Percentiles rank a stretch among this genome's conserved stretches.
Evolutionary conservation across 35 echinoderm and acorn worm species (phyloP).

Genomic region (Apostichopus californicus): DNA sequence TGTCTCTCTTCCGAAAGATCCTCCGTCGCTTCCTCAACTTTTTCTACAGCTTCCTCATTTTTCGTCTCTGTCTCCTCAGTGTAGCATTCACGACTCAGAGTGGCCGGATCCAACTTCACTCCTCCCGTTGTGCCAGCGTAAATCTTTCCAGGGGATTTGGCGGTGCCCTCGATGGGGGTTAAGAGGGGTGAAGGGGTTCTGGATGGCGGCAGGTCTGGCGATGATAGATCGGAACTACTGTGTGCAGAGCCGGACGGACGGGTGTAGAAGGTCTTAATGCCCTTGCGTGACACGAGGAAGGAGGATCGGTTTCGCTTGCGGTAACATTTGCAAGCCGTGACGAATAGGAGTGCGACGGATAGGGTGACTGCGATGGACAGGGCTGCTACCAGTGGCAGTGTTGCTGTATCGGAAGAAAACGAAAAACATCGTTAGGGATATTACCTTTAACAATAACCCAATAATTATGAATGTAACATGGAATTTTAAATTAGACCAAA

Average conservation of each 20-base stretch:
- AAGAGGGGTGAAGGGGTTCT: conserved; percentile 74
- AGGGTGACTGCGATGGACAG: conserved; percentile 70
- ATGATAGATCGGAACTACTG: conserved; percentile 85
- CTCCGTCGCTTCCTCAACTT: conserved; percentile 54
- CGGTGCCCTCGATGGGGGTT: conserved; percentile 65
- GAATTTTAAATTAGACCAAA: too few relatives aligned
- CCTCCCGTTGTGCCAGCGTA: conserved; percentile 71
- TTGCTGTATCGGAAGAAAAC: conserved; percentile 43
- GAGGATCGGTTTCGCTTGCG: conserved; percentile 68
- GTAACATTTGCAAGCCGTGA: conserved; percentile 87
- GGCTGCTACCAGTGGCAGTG: conserved; percentile 69
- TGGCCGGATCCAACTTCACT: conserved; percentile 73
- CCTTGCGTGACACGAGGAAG: conserved; percentile 67
- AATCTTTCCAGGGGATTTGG: conserved; percentile 71
- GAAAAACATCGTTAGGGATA: too few relatives aligned
- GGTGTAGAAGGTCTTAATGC: conserved; percentile 75
- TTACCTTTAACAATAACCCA: too few relatives aligned
- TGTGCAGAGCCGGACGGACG: conserved; percentile 75
- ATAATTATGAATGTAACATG: too few relatives aligned
- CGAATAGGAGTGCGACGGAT: conserved; percentile 67
- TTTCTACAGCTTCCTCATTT: conserved; percentile 60
- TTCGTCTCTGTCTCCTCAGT: conserved; percentile 84
- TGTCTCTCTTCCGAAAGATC: conserved; percentile 38
- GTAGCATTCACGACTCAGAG: conserved; percentile 86
- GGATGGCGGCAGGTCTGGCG: conserved; percentile 81